Percentiles rank a stretch among this genome's conserved stretches.
These are phyloP conservation scores for Ptilorrhoa leucosticta DNA, from an alignment of 2,113 vertebrate species.

Conservation along the genomic window DNA sequence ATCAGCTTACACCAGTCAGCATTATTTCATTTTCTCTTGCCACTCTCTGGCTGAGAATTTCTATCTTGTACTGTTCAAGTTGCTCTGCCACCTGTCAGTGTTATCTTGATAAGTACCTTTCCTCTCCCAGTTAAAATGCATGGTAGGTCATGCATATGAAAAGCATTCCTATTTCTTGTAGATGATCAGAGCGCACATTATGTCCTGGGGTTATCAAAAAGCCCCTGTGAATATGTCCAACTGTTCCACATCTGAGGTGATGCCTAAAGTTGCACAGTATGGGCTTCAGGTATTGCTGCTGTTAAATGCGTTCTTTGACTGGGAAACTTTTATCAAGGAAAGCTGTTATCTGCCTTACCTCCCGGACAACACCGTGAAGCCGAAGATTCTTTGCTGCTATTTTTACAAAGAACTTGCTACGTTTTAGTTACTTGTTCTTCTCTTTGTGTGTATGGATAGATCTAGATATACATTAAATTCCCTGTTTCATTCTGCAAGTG, in stretches of 20 bases:
- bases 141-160: slow-evolving; percentile 13
- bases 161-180: not conserved
- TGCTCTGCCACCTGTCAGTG: slow-evolving; percentile 7
- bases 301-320: not conserved
- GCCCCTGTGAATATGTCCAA: not conserved
- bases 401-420: not conserved
- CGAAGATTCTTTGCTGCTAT: not conserved
- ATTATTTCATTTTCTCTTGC: not conserved
- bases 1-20: not conserved
- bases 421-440: not conserved
- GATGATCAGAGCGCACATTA: not conserved
- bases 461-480: not conserved
- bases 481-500: not conserved
- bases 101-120: slow-evolving; percentile 5
- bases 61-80: not conserved
- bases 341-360: not conserved
- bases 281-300: not conserved
- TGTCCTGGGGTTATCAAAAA: slow-evolving; percentile 12
- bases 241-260: not conserved
- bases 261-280: not conserved
- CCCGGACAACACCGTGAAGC: not conserved
- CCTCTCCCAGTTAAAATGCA: slow-evolving; percentile 22
- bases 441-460: not conserved
- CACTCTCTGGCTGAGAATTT: slow-evolving; percentile 4
- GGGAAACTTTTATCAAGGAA: not conserved